Evolutionary conservation across 1,140 invertebrate species (phyloP).

Genomic region (Pinna nobilis): DNA sequence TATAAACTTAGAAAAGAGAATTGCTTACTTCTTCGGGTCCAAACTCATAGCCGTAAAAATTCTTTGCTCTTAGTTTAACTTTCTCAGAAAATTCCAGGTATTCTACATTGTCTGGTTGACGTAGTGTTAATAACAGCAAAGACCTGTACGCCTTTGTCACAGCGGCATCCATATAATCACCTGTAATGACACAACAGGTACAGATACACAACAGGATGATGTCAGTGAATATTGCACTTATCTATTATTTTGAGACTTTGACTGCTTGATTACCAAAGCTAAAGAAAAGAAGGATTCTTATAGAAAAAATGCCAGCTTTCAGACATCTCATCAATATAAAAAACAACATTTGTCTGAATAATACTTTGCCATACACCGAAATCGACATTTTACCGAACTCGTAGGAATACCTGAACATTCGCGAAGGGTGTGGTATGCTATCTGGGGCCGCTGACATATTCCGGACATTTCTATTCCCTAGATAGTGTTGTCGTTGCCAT

Average conservation of each 20-base stretch:
- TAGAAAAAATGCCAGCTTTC: too few species aligned
- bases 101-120: slow-evolving; percentile 47
- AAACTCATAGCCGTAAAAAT: slow-evolving; percentile 50
- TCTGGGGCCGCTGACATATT: too few species aligned
- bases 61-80: slow-evolving; percentile 42
- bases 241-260: too few species aligned
- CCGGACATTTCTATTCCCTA: too few species aligned
- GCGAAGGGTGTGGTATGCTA: too few species aligned
- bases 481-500: too few species aligned
- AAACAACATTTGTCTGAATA: too few species aligned
- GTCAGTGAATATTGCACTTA: neutral
- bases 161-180: slow-evolving; percentile 46
- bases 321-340: too few species aligned
- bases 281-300: too few species aligned
- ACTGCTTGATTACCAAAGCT: neutral
- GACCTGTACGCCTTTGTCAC: slow-evolving; percentile 54
- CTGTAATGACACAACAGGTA: slow-evolving; percentile 17
- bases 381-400: too few species aligned
- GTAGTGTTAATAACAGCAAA: slow-evolving; percentile 39
- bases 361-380: too few species aligned
- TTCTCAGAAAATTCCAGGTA: slow-evolving; percentile 46
- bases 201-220: neutral
- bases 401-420: too few species aligned
- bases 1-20: neutral
- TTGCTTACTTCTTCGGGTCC: slow-evolving; percentile 29